Conservation (phyloP, 2,797 vertebrate genomes). For the Prunella strophiata region DNA sequence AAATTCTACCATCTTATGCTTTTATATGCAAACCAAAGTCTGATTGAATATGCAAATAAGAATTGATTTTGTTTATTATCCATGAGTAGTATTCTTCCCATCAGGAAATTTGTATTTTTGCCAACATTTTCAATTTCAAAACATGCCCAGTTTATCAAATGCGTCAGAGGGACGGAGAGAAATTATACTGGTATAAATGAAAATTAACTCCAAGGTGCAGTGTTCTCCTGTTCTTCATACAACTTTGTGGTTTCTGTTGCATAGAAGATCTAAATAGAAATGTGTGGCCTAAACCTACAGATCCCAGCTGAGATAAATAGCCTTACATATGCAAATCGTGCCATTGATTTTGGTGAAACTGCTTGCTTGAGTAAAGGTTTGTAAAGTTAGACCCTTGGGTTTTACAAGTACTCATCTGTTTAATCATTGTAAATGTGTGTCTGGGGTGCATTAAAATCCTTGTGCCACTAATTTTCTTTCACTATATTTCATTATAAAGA, state of each 20-base stretch:
- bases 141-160: slow-evolving; percentile 52
- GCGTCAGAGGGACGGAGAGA: slow-evolving; percentile 31
- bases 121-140: slow-evolving; percentile 37
- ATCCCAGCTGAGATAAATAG: slow-evolving; percentile 23
- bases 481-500: slow-evolving; percentile 46
- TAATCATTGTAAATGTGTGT: slow-evolving; percentile 50
- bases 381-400: slow-evolving; percentile 57
- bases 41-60: slow-evolving; percentile 71
- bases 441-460: slow-evolving; percentile 53
- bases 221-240: rapidly evolving
- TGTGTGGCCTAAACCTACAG: not conserved
- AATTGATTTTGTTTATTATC: slow-evolving; percentile 70
- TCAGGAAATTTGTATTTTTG: slow-evolving; percentile 54
- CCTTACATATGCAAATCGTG: slow-evolving; percentile 43
- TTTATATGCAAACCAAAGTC: slow-evolving; percentile 64
- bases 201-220: slow-evolving; percentile 18
- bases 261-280: not conserved
- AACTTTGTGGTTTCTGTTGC: not conserved
- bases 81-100: slow-evolving; percentile 58
- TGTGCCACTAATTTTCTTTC: slow-evolving; percentile 32
- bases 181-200: not conserved
- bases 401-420: slow-evolving; percentile 39
- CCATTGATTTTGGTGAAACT: slow-evolving; percentile 38
- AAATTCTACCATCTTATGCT: slow-evolving; percentile 54
- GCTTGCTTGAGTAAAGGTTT: slow-evolving; percentile 43